Percentiles rank a stretch among this genome's conserved stretches.
phyloP scores from a whole-genome alignment of 2,113 vertebrate genomes.

The Atherinomorus stipes region DNA sequence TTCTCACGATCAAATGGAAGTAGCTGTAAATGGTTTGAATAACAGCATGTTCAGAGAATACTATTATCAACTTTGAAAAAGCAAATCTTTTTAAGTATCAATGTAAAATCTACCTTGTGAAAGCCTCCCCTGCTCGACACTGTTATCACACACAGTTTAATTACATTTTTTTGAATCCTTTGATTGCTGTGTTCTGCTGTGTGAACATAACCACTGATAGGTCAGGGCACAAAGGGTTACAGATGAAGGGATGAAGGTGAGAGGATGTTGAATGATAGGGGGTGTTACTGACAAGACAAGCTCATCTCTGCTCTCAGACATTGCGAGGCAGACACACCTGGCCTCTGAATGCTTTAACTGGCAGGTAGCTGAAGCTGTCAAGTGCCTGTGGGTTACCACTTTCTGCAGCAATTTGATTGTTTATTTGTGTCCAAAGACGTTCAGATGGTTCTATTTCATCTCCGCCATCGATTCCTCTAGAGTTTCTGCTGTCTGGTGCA shows the following conservation, averaged over 20 bases:
- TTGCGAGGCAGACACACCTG: conserved; percentile 39
- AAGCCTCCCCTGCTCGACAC: not conserved
- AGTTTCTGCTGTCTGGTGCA: conserved; percentile 16
- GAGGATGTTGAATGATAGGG: conserved; percentile 11
- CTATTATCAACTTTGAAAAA: too few relatives aligned
- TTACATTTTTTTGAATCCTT: too few relatives aligned
- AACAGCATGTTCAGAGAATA: not conserved
- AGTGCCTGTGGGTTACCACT: conserved; percentile 65
- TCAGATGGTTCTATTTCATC: conserved; percentile 43
- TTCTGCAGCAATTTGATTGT: conserved; percentile 57
- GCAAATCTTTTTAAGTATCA: too few relatives aligned
- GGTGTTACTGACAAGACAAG: conserved; percentile 48
- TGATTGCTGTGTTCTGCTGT: conserved; percentile 10
- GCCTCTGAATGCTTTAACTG: conserved; percentile 45
- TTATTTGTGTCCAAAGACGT: conserved; percentile 57
- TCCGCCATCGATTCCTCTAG: conserved; percentile 8
- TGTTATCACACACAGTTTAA: too few relatives aligned
- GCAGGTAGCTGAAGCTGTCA: conserved; percentile 72
- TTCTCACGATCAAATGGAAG: not conserved
- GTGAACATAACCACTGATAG: conserved; percentile 2
- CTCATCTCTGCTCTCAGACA: conserved; percentile 45
- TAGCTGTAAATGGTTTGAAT: not conserved
- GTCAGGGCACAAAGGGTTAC: conserved; percentile 14
- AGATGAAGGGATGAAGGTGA: conserved; percentile 19
- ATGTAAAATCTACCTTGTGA: not conserved